These are phyloP conservation scores for Ischnus inquisitorius DNA, from an alignment of 2,888 invertebrate genomes.

Conservation along the genomic window DNA sequence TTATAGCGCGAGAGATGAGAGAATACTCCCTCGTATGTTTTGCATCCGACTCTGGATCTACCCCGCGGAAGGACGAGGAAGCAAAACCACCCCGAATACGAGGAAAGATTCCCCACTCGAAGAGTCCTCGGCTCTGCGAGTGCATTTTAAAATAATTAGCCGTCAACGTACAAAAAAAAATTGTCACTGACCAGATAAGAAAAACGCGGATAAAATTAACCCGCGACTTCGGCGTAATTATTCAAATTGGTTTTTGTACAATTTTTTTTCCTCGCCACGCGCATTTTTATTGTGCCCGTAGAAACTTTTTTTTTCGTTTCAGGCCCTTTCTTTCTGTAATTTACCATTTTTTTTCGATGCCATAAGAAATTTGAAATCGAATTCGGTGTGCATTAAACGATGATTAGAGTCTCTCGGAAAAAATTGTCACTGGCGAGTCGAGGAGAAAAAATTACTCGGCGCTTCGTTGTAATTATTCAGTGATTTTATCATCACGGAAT, in stretches of 20 bases:
- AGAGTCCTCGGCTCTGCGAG: neutral
- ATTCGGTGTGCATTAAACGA: too few species aligned
- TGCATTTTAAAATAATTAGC: constrained; percentile 61
- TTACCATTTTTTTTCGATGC: too few species aligned
- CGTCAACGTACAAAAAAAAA: neutral
- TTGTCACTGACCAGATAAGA: neutral
- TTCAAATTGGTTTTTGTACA: constrained; percentile 10
- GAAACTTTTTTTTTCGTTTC: too few species aligned
- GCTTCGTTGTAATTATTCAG: too few species aligned
- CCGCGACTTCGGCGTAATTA: constrained; percentile 19
- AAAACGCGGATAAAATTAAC: neutral
- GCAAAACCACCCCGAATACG: constrained; percentile 21
- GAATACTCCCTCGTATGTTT: constrained; percentile 77
- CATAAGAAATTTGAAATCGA: too few species aligned
- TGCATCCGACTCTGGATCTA: constrained; percentile 70
- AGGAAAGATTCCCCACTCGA: constrained; percentile 19
- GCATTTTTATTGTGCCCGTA: too few species aligned
- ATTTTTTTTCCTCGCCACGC: constrained; percentile 6
- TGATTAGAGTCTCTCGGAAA: too few species aligned
- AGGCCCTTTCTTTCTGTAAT: too few species aligned
- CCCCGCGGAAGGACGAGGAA: neutral
- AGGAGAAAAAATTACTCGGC: too few species aligned
- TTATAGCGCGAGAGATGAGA: constrained; percentile 28
- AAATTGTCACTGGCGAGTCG: too few species aligned
- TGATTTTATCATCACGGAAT: too few species aligned